Base-by-base conservation (phyloP, 2,113 vertebrate genomes). In the Oreotrochilus melanogaster region DNA sequence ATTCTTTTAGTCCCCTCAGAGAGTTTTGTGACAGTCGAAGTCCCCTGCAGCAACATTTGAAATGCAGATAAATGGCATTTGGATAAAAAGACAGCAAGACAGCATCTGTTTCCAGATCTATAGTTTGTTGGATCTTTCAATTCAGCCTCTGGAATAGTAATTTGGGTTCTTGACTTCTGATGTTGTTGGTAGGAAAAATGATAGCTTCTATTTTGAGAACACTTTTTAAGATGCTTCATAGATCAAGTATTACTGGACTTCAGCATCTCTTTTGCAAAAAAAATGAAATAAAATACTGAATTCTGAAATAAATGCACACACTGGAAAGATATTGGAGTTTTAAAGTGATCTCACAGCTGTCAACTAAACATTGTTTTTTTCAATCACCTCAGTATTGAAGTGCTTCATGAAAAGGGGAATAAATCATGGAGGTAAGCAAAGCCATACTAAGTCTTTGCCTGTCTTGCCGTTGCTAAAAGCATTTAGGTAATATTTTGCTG, bases 121-220 rank as follows among this genome's bases (percentile, higher is more conserved):
- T 62, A 70, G 89, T 91, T 86, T 72, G 58, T 88, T 88, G 51
- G 37, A 78, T 42, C 82, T 96, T 56, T 56, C 42, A 89, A 35
- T 82, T 95, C 64, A 96, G 61, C 66, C 65, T 92, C 80, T 87
- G 67, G 78, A 96, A 89, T 86, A 92, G 73, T 85, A 57, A 35
- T 83, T 86, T 65, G 81, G 65, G 33, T 80, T 95, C 79, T 83
- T 92, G 8, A 51, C 22, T 92, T 89, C 64, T 87, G 70, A 82
- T 28, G 64, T 48, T 3, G 1, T 69, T 72, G 17, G 74, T 78
- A 72, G 30, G 43, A 78, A 82, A 93, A 92, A 11, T 39, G 48
- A 75, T 73, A 92, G 42, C 42, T 78, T 84, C 66, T 66, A 3
- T 61, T 78, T 60, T 42, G 62, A 88, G 65, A 21, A 56, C 25